phyloP scores from a whole-genome alignment of 2,888 invertebrate genomes.

The Elaeidobius kamerunicus region DNA sequence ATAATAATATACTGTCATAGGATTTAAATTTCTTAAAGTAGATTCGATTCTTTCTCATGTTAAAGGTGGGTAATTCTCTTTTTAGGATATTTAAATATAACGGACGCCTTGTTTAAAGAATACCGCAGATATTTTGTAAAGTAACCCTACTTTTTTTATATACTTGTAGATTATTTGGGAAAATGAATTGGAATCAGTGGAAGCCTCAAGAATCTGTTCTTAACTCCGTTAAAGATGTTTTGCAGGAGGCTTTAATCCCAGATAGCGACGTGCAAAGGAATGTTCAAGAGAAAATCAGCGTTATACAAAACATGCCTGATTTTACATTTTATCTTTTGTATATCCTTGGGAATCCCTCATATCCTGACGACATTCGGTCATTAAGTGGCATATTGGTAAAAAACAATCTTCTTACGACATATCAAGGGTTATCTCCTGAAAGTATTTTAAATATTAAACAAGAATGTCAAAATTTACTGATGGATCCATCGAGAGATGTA shows the following conservation, averaged over 20 bases:
- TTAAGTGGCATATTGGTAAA: conserved; percentile 95
- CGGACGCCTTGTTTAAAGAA: too few species aligned
- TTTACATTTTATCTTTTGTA: conserved; percentile 98
- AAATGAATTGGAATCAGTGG: conserved; percentile 69
- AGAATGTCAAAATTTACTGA: conserved; percentile 90
- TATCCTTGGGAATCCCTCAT: conserved; percentile 89
- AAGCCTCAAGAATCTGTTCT: conserved; percentile 94
- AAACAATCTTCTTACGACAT: conserved; percentile 93
- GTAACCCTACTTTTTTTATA: conserved; percentile 34
- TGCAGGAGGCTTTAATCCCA: conserved; percentile 97
- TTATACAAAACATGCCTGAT: conserved; percentile 94
- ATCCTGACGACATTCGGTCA: conserved; percentile 95
- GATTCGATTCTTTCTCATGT: conserved; percentile 16
- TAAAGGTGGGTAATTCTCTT: conserved; percentile 15
- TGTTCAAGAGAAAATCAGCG: conserved; percentile 97
- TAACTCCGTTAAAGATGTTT: conserved; percentile 90
- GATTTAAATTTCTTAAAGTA: conserved; percentile 13
- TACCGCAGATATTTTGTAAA: too few species aligned
- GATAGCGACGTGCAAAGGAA: conserved; percentile 92
- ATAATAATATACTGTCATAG: conserved; percentile 24
- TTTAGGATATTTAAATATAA: too few species aligned
- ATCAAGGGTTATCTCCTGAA: conserved; percentile 81
- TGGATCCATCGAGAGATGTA: conserved; percentile 91
- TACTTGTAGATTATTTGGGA: conserved; percentile 31
- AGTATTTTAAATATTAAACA: conserved; percentile 90